Conservation (phyloP, 2,113 vertebrate genomes). For the Nannospalax galili region DNA sequence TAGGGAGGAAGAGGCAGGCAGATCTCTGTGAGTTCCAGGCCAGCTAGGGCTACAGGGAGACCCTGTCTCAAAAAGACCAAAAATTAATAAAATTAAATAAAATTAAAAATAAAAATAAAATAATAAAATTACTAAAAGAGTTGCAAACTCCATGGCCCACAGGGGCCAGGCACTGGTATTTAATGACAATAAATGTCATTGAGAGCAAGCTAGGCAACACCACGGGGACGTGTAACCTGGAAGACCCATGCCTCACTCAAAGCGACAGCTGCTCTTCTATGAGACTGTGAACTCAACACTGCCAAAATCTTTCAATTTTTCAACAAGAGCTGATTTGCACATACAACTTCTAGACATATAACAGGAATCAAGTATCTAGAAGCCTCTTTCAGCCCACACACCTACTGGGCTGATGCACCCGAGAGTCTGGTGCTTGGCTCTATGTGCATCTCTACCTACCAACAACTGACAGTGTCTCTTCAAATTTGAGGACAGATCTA, state of each 20-base stretch:
- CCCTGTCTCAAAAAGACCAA: no score
- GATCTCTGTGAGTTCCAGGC: no score
- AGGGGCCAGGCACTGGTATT: not conserved
- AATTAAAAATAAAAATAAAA: no score
- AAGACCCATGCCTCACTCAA: not conserved
- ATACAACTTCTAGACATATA: conserved; percentile 37
- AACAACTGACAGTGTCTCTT: not conserved
- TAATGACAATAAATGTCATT: not conserved
- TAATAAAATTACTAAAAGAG: no score
- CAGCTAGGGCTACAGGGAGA: no score
- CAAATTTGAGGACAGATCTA: not conserved
- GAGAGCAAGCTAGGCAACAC: not conserved
- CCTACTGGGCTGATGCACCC: not conserved
- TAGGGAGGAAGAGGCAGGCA: no score
- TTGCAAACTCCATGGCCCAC: not conserved
- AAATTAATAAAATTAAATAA: no score
- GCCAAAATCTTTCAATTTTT: conserved; percentile 42
- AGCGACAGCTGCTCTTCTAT: not conserved
- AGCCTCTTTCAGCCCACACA: not conserved
- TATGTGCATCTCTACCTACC: not conserved
- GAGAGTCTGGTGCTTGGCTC: not conserved
- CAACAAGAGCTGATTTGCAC: not conserved
- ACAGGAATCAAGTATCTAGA: conserved; percentile 9
- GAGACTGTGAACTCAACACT: not conserved
- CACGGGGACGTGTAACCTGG: not conserved